Evolutionary conservation across 2,888 invertebrate genomes (phyloP).

Genomic region (Julus scanicus): DNA sequence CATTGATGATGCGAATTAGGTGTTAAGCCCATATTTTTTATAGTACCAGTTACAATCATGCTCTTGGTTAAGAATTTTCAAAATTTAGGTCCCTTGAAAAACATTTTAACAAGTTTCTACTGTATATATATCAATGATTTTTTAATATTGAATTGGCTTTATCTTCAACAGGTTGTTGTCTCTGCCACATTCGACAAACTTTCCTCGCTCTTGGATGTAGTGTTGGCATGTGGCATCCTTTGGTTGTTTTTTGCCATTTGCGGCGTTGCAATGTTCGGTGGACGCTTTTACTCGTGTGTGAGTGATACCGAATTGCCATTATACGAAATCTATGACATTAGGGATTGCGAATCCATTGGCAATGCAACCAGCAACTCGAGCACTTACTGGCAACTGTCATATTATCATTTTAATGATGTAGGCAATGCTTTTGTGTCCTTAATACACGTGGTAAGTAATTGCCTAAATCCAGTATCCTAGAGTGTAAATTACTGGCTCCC

Average conservation of each 20-base stretch:
- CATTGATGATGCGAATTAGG: too few relatives aligned
- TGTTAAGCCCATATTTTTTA: too few relatives aligned
- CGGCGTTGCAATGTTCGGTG: neutral
- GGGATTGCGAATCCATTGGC: neutral
- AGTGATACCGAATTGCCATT: neutral
- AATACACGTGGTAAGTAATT: neutral
- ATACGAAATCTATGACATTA: too few relatives aligned
- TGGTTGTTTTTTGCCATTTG: conserved; percentile 41
- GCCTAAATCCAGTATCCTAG: neutral
- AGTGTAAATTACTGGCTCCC: neutral
- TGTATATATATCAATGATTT: too few relatives aligned
- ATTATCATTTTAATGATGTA: neutral
- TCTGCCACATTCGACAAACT: neutral
- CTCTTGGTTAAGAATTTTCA: too few relatives aligned
- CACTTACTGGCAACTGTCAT: neutral
- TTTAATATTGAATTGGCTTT: neutral
- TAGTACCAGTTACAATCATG: too few relatives aligned
- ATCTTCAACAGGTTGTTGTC: conserved; percentile 37
- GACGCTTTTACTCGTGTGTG: neutral
- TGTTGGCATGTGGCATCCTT: neutral
- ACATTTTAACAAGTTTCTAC: too few relatives aligned
- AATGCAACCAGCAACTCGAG: neutral
- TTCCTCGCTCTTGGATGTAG: neutral
- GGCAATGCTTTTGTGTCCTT: neutral
- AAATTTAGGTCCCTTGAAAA: too few relatives aligned